A percentile compares a stretch with the other conserved stretches of the same genome.
Conservation (phyloP, 2,888 invertebrate species). For the Aphrophora alni region DNA sequence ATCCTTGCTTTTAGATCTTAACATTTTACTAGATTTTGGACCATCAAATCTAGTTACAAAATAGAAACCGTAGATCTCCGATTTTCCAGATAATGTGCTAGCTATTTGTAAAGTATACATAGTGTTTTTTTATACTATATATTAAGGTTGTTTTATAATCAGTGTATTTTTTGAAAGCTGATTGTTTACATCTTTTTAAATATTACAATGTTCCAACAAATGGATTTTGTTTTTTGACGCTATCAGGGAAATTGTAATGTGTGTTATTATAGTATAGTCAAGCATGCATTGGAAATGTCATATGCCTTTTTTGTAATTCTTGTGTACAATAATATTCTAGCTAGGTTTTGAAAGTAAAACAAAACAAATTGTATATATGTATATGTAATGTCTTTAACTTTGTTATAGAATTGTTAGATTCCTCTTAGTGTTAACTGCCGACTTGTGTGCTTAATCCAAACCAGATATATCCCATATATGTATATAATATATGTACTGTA, state of each 20-base stretch:
- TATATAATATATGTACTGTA: background rate
- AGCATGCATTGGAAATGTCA: conserved; percentile 26
- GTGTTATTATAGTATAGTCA: conserved; percentile 21
- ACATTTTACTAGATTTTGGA: too few relatives aligned
- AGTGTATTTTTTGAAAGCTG: conserved; percentile 26
- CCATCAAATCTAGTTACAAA: too few relatives aligned
- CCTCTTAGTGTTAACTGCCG: background rate
- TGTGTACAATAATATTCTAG: conserved; percentile 36
- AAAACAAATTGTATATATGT: conserved; percentile 36
- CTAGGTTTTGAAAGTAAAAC: conserved; percentile 31
- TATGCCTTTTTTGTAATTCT: conserved; percentile 35
- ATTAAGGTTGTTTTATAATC: conserved; percentile 34
- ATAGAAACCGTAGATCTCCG: background rate
- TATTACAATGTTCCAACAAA: conserved; percentile 18
- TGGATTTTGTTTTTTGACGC: conserved; percentile 20
- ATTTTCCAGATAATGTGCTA: background rate
- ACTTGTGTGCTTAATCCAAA: background rate
- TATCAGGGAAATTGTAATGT: conserved; percentile 24
- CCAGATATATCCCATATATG: background rate
- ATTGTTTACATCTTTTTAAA: conserved; percentile 27
- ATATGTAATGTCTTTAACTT: conserved; percentile 26
- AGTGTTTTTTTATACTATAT: conserved; percentile 32
- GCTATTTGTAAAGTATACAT: background rate
- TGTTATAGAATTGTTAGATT: conserved; percentile 5
- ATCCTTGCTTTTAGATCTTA: background rate